Percentiles rank a stretch among this genome's conserved stretches.
phyloP scores from a whole-genome alignment of 2,797 vertebrate genomes.

The Cyclopterus lumpus region DNA sequence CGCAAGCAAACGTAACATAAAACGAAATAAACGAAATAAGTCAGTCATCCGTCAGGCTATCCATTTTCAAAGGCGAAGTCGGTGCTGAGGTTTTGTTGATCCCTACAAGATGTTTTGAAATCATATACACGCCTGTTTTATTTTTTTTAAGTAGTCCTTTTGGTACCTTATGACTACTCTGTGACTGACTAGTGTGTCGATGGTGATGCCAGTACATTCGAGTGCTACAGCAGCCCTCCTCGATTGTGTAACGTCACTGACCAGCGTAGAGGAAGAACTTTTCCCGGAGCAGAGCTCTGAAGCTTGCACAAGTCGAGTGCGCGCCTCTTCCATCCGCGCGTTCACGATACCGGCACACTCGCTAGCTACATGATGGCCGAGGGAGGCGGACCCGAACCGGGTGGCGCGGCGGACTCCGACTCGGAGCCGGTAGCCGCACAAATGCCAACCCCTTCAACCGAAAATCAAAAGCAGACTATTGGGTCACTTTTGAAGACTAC shows the following conservation, averaged over 20 bases:
- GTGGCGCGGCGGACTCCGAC: conserved; percentile 84
- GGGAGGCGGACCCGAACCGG: conserved; percentile 89
- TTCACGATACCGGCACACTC: conserved; percentile 78
- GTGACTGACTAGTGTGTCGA: not conserved
- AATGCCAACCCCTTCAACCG: conserved; percentile 81
- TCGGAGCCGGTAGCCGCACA: conserved; percentile 84
- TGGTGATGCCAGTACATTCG: not conserved
- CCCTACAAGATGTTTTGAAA: not conserved
- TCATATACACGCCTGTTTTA: not conserved
- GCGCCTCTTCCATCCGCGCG: conserved; percentile 62
- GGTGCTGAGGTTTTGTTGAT: not conserved
- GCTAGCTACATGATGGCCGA: conserved; percentile 87
- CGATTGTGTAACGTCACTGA: not conserved
- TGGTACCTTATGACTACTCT: not conserved
- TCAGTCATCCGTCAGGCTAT: not conserved
- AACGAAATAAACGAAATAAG: not conserved
- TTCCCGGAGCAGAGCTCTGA: conserved; percentile 23
- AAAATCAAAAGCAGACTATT: conserved; percentile 86
- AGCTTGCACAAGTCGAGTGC: conserved; percentile 41
- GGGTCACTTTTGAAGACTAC: conserved; percentile 84
- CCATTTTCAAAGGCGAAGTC: not conserved
- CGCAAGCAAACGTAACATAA: not conserved
- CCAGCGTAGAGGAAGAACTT: conserved; percentile 46
- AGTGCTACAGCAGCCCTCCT: not conserved
- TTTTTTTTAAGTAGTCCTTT: too few relatives aligned